Evolutionary conservation across 2,888 invertebrate species (phyloP), one percentile per base, ranked within the genome.

Genomic region (Agonopterix alstromeriana): DNA sequence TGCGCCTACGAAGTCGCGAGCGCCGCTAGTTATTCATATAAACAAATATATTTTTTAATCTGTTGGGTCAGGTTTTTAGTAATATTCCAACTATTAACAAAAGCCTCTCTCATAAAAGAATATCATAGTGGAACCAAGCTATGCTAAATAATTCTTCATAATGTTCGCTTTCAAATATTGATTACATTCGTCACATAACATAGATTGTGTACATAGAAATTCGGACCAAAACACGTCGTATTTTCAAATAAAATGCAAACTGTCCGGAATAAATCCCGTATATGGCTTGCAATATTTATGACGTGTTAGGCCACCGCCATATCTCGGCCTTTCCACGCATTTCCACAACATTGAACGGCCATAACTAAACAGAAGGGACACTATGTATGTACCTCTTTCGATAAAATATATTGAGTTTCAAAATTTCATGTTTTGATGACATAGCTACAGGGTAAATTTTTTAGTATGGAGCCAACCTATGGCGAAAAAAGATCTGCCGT

Each of bases 331-430:
- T 73, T 70, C 72, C 84, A 84, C 78, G 67, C 82, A 73, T 73
- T 85, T 84, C 82, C 84, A 65, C 73, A 70, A 82, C 84, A 85
- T 85, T 83, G 77, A 77, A 67, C 78, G 61, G 66, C 67, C 67
- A 65, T 75, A 72, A 77, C 74, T 69, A 71, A 67, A 70, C 65
- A 65, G 10, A 68, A 73, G 73, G 73, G 73, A 74, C 70, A 74
- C 63, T 46, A 7, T 27, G 27, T 27, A 27, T 27, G 27, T 27
- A 27, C 27, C 27, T 27, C n/a, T 38, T 38, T 38, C n/a, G 38
- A 38, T 38, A 38, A 38, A 38, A 38, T 8, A n/a, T 38, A n/a
- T 38, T 38, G 38, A 38, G 27, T 27, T 27, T 27, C 27, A 27
- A 27, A 27, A 27, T 27, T 27, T 27, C 27, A 27, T 27, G 27